These are phyloP conservation scores for Thalpophila matura DNA, from an alignment of 2,888 invertebrate genomes.

Conservation along the genomic window DNA sequence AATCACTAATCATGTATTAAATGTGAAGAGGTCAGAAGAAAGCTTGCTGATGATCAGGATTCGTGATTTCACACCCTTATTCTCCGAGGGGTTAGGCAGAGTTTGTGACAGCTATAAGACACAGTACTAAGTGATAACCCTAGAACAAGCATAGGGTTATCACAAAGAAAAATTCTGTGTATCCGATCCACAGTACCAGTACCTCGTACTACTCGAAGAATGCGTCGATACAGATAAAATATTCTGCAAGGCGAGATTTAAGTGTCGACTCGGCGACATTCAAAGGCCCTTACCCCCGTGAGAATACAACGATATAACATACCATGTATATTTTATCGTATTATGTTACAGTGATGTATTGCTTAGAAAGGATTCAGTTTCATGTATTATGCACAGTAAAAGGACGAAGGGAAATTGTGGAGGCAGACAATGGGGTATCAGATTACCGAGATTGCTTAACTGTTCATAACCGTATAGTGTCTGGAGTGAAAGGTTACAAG, in stretches of 20 bases:
- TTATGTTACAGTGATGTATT: constrained; percentile 44
- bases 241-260: constrained; percentile 34
- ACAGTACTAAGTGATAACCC: constrained; percentile 13
- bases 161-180: constrained; percentile 6
- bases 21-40: neutral
- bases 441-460: constrained; percentile 43
- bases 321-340: constrained; percentile 20
- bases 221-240: constrained; percentile 33
- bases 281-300: constrained; percentile 48
- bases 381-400: constrained; percentile 45
- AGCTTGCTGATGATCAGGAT: neutral
- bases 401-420: constrained; percentile 42
- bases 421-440: constrained; percentile 50
- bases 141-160: constrained; percentile 12
- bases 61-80: no score
- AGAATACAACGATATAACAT: constrained; percentile 8
- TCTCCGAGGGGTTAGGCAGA: no score
- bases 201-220: constrained; percentile 16
- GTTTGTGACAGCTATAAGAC: no score
- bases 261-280: constrained; percentile 21
- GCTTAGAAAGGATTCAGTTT: constrained; percentile 60
- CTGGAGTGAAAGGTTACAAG: constrained; percentile 16
- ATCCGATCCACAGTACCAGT: neutral
- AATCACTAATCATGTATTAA: no score
- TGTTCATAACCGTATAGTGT: constrained; percentile 10